Conservation (phyloP, 2,113 vertebrate genomes). For the Bothrops jararaca region DNA sequence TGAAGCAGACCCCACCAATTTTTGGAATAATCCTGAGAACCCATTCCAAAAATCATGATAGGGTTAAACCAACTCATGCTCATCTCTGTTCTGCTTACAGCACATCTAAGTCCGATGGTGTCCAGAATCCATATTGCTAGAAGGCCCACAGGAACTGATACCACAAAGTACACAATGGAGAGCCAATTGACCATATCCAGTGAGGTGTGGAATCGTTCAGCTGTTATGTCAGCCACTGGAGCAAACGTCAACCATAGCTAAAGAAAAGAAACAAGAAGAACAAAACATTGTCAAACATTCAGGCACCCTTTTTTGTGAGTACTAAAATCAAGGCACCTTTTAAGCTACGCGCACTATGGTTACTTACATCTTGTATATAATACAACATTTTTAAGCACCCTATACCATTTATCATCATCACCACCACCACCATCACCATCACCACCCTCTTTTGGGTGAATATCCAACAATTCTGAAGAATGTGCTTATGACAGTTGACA, state of each 20-base stretch:
- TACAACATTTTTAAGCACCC: background rate
- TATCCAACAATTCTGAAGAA: background rate
- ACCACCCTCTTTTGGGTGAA: background rate
- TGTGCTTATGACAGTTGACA: background rate
- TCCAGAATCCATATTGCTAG: conserved; percentile 89
- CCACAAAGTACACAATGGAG: conserved; percentile 83
- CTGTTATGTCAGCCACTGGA: conserved; percentile 82
- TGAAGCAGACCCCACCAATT: background rate
- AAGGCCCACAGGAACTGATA: conserved; percentile 82
- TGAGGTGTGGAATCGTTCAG: conserved; percentile 69
- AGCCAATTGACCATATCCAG: conserved; percentile 83
- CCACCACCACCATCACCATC: background rate
- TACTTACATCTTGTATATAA: background rate
- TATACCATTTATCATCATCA: background rate
- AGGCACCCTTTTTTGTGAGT: background rate
- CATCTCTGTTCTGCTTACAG: conserved; percentile 70
- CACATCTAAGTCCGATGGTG: conserved; percentile 78
- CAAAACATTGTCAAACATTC: background rate
- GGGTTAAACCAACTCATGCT: background rate
- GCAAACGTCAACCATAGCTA: conserved; percentile 94
- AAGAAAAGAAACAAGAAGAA: background rate
- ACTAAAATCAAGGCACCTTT: background rate
- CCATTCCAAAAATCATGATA: background rate
- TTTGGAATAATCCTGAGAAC: background rate
- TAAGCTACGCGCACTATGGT: background rate